Base-by-base conservation (phyloP, 2,113 vertebrate genomes). In the Lycocorax pyrrhopterus region DNA sequence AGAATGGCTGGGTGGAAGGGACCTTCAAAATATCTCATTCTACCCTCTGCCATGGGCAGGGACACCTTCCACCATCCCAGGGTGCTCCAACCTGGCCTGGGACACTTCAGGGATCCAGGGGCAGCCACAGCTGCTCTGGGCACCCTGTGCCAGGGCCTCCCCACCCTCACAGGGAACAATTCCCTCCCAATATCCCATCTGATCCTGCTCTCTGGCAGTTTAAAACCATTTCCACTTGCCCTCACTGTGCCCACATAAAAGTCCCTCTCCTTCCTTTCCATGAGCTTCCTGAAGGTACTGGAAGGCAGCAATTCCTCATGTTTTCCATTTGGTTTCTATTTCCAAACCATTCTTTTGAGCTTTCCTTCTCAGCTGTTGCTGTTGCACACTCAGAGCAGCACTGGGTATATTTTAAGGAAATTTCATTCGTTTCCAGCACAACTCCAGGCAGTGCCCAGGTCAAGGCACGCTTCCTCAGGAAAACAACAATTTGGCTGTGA, bases 391-490 rank as follows among this genome's bases (percentile, higher is more conserved):
- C 84, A 39, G 32, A 64, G 43, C n/a, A 19, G n/a, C 66, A 33
- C 44, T 14, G 58, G 51, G 15, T 6, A 11, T 4, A 46, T 43
- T 82, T 39, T 26, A 75, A 41, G 69, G 84, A 58, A 78, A 82
- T n/a, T 11, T 75, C 58, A 41, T 17, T 4, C 20, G 84, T 35
- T 87, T 82, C 74, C 84, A 91, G 80, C 56, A 79, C 59, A 89
- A 43, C 76, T 67, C 84, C 76, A 51, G 4, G 18, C 53, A 84
- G 72, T 58, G 35, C 35, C 79, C 63, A 77, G 75, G 79, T 84
- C 89, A 92, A 76, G 55, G 18, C 72, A 86, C 0, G 3, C 87
- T 96, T 96, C 93, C 94, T 94, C 84, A 91, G 84, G 86, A 95
- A 97, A 94, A 81, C 90, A 95, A 55, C 66, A 68, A 51, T 81